Conservation (phyloP, 1,140 invertebrate genomes). For the Cryptotermes secundus region DNA sequence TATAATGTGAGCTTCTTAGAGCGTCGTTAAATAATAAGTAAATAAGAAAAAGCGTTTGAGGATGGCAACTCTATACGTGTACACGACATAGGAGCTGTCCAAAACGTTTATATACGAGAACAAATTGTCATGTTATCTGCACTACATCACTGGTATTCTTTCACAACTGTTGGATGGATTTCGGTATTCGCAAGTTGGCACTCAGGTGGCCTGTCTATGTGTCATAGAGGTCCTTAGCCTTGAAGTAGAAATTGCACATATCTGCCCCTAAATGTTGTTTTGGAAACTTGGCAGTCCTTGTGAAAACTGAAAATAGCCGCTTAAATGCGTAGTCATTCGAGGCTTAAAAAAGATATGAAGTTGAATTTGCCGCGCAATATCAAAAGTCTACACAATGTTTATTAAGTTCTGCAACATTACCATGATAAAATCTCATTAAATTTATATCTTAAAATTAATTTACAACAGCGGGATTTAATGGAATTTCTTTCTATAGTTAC, state of each 20-base stretch:
- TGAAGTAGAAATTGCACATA: background rate
- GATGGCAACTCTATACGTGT: too few species aligned
- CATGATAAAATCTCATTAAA: background rate
- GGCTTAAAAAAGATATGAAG: background rate
- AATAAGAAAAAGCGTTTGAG: too few species aligned
- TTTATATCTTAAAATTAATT: background rate
- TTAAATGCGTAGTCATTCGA: background rate
- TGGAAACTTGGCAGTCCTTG: background rate
- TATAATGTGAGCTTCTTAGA: too few species aligned
- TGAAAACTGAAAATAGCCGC: conserved; percentile 5
- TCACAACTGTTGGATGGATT: too few species aligned
- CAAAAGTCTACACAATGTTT: background rate
- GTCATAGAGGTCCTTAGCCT: background rate
- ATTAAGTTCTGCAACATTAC: background rate
- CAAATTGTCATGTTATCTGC: too few species aligned
- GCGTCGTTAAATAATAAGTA: too few species aligned
- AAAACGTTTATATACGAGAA: too few species aligned
- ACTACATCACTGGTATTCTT: too few species aligned
- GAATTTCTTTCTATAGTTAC: too few species aligned
- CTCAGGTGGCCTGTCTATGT: background rate
- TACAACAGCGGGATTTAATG: background rate
- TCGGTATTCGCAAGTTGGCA: background rate
- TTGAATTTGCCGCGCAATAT: background rate
- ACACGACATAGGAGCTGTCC: too few species aligned
- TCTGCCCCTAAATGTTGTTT: background rate